phyloP scores from a whole-genome alignment of 2,888 invertebrate species.

The Lymantria dispar region DNA sequence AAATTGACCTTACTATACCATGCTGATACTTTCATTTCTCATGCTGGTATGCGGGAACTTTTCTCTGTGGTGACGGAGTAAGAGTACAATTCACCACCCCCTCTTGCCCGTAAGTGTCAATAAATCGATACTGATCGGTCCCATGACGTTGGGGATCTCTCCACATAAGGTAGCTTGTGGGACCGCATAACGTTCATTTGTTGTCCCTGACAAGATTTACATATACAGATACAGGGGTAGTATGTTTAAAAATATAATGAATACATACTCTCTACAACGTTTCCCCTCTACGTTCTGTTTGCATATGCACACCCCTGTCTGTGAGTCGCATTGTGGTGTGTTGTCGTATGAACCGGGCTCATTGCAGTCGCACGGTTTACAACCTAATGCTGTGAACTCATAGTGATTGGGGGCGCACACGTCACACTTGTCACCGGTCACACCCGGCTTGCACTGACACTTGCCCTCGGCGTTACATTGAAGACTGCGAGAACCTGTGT shows the following conservation, averaged over 20 bases:
- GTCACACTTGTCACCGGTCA: constrained; percentile 97
- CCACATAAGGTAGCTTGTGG: too few species aligned
- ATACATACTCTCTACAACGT: constrained; percentile 91
- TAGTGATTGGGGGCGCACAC: constrained; percentile 91
- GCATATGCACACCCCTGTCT: constrained; percentile 90
- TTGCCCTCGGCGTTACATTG: constrained; percentile 96
- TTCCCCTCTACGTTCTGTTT: constrained; percentile 98
- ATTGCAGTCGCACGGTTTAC: constrained; percentile 95
- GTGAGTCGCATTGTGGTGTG: constrained; percentile 91
- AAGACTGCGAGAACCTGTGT: constrained; percentile 90
- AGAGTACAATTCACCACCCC: too few species aligned
- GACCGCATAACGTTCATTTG: too few species aligned
- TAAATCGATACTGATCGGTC: too few species aligned
- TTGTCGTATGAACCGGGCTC: constrained; percentile 92
- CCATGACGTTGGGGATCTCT: too few species aligned
- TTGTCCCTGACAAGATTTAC: too few species aligned
- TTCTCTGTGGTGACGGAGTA: too few species aligned
- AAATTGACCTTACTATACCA: too few species aligned
- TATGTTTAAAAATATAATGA: not conserved
- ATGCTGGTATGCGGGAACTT: too few species aligned
- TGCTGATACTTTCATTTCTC: too few species aligned
- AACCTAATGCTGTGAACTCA: constrained; percentile 94
- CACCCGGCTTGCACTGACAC: constrained; percentile 98
- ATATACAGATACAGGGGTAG: too few species aligned
- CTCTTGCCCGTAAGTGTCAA: too few species aligned